A percentile compares a stretch with the other conserved stretches of the same genome.
These are phyloP conservation scores for Tauraco hartlaubi DNA, from an alignment of 2,797 vertebrate genomes.

Conservation along the genomic window DNA sequence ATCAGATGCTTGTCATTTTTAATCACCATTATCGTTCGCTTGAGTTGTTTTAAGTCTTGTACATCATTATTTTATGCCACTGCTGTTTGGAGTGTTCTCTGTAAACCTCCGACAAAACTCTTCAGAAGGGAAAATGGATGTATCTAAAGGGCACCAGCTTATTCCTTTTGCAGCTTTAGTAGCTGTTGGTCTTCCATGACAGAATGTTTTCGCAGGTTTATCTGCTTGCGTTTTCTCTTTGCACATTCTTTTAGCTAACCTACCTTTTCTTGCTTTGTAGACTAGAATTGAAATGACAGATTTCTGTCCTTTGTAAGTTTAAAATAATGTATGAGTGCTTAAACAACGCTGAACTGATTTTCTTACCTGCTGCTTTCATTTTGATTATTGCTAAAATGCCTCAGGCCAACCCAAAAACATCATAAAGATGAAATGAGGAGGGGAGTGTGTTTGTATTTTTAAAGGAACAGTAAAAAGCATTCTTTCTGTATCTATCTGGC, in stretches of 20 bases:
- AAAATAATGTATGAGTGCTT: neutral
- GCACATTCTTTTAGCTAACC: neutral
- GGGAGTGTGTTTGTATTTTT: neutral
- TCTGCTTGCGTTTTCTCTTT: neutral
- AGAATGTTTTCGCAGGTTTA: neutral
- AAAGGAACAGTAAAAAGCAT: neutral
- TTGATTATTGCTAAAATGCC: constrained; percentile 2
- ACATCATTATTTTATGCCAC: neutral
- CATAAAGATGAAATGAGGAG: neutral
- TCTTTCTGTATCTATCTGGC: neutral
- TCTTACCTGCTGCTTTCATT: constrained; percentile 30
- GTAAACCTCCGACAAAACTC: neutral
- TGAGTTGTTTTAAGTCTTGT: neutral
- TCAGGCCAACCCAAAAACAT: neutral
- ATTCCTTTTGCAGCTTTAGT: neutral
- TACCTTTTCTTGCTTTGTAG: neutral
- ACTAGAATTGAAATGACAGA: neutral
- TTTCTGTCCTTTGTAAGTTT: neutral
- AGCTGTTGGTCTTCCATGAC: neutral
- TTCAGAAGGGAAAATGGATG: neutral
- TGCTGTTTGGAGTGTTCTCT: neutral
- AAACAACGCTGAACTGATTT: neutral
- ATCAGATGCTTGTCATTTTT: neutral
- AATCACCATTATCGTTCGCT: neutral
- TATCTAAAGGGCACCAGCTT: neutral